These are phyloP conservation scores for Odontocerum albicorne DNA, from an alignment of 2,888 invertebrate species.

Conservation along the genomic window DNA sequence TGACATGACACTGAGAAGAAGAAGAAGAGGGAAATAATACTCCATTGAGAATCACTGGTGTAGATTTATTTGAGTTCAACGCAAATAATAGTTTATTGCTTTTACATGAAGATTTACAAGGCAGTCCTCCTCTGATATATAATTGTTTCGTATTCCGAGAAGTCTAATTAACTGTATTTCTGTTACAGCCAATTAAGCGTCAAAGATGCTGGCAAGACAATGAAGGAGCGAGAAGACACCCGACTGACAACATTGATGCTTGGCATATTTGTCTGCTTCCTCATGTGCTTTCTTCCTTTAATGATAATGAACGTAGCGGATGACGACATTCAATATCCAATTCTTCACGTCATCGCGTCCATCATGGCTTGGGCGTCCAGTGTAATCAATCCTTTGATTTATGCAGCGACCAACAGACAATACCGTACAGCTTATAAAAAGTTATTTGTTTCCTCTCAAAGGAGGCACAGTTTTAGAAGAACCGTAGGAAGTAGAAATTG, in stretches of 20 bases:
- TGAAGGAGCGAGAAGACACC: constrained; percentile 68
- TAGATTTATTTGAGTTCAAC: too few species aligned
- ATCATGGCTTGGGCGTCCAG: constrained; percentile 89
- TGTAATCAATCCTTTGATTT: constrained; percentile 87
- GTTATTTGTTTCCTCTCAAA: constrained; percentile 50
- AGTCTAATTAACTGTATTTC: too few species aligned
- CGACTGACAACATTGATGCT: constrained; percentile 85
- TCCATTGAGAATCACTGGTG: too few species aligned
- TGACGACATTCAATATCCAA: constrained; percentile 72
- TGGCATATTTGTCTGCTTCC: constrained; percentile 83
- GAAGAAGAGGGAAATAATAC: too few species aligned
- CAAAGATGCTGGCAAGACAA: constrained; percentile 21
- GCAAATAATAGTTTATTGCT: too few species aligned
- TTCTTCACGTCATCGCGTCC: constrained; percentile 80
- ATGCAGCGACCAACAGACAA: constrained; percentile 86
- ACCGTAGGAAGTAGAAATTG: constrained; percentile 55
- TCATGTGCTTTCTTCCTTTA: constrained; percentile 83
- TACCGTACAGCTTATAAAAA: constrained; percentile 67
- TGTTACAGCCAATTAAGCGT: constrained; percentile 49
- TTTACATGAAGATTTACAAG: too few species aligned
- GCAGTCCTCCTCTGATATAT: too few species aligned
- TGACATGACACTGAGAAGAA: too few species aligned
- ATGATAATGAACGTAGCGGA: constrained; percentile 88
- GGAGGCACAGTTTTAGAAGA: constrained; percentile 47
- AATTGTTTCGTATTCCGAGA: too few species aligned